phyloP scores from a whole-genome alignment of 2,797 vertebrate genomes.

The Neoniphon sammara region DNA sequence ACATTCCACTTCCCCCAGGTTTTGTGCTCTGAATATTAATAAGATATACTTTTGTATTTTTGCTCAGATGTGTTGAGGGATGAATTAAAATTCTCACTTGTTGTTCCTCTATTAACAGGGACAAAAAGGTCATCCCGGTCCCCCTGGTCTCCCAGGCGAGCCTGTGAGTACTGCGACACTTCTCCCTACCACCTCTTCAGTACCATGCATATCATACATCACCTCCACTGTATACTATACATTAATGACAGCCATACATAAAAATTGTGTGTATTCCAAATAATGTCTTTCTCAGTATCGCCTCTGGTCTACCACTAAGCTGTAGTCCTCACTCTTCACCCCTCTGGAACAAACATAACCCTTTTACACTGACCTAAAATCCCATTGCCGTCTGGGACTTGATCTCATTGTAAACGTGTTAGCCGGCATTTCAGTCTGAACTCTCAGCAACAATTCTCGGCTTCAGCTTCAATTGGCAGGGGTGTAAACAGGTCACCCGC shows the following conservation, averaged over 20 bases:
- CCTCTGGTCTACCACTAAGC: not conserved
- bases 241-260: not conserved
- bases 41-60: not conserved
- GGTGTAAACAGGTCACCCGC: too few relatives aligned
- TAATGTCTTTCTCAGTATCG: not conserved
- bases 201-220: not conserved
- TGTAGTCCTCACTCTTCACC: not conserved
- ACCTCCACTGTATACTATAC: not conserved
- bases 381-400: too few relatives aligned
- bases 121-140: constrained; percentile 92
- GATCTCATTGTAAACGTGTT: too few relatives aligned
- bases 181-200: not conserved
- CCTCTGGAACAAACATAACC: too few relatives aligned
- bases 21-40: constrained; percentile 25
- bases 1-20: not conserved
- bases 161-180: constrained; percentile 85
- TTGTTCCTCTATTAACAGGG: constrained; percentile 78
- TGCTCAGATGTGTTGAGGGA: not conserved
- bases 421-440: too few relatives aligned
- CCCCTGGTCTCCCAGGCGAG: constrained; percentile 91
- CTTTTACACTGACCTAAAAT: too few relatives aligned
- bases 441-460: too few relatives aligned
- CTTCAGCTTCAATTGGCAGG: too few relatives aligned
- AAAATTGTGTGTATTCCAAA: not conserved
- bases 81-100: constrained; percentile 11